Base-by-base conservation (phyloP, 2,888 invertebrate species). In the Phrixothrix hirtus region DNA sequence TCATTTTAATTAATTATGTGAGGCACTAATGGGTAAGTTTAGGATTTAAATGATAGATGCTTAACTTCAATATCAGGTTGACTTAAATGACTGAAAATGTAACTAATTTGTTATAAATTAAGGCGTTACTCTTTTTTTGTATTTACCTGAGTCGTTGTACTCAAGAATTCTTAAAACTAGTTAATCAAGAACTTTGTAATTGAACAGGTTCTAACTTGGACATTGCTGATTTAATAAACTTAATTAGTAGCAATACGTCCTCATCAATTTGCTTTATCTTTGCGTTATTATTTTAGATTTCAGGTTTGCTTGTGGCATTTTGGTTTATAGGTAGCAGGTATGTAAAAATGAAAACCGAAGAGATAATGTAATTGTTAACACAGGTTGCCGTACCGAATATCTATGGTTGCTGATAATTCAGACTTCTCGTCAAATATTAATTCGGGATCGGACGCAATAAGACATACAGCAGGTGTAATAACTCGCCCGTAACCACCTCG, bases 401-500 rank as follows among this genome's bases (percentile, higher is more conserved):
- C 34, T 27, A 32, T 11, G 12, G 39, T 42, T 30, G 14, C 43
- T 11, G 31, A 13, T 39, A 47, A 47, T 45, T 41, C 46, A 34
- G 39, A 27, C 26, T 29, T 11, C 45, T 52, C 51, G 51, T 52
- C 51, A 54, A 54, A 44, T 54, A 54, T 55, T 60, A 55, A 57
- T 49, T 43, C 50, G 55, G 58, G 57, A 54, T 55, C 61, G 57
- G 60, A 52, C 41, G 62, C 64, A 63, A 65, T 66, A 69, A 68
- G 66, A 65, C 65, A 65, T 63, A 63, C 63, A 60, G 67, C 66
- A 65, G 68, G 62, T 61, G 70, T 68, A 65, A 70, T 72, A 72
- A 72, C 71, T 71, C 65, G 72, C 67, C 68, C 65, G 69, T 72
- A 70, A 72, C 72, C 71, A 69, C 69, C 59, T 71, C 72, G 70